Base-by-base conservation (phyloP, 1,140 invertebrate species). In the Aphelenchoides besseyi region DNA sequence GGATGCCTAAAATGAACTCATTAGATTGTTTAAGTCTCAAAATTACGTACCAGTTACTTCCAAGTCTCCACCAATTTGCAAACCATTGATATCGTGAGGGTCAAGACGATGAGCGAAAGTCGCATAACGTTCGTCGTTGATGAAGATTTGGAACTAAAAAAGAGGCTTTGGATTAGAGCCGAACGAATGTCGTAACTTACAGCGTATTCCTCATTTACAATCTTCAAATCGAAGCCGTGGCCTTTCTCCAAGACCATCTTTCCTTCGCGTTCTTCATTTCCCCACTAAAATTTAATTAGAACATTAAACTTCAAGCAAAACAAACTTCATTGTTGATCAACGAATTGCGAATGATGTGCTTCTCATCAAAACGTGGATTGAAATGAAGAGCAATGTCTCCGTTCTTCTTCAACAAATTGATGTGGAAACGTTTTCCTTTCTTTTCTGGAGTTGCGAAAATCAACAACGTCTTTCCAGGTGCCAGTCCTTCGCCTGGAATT, bases 361-460 rank as follows among this genome's bases (percentile, higher is more conserved):
- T 82, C 69, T 82, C 82, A 72, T 82, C 82, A 59, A 82, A 82
- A 35, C 81, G 74, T 23, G 80, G 74, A 59, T 82, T 82, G 72
- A 82, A 79, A 69, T 82, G 81, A 35, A 82, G 74, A 35, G 81
- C 81, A 57, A 84, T 84, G 41, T 82, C 82, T 32, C 81, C 81
- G 69, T 82, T 84, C 74, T 82, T 82, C 64, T 80, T 82, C 57
- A 82, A 68, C 64, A 82, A 53, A 69, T 82, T 84, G 66, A 82
- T 72, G 69, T 84, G 74, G 78, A 82, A 82, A 23, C 82, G 74
- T 52, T 80, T 82, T 57, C 68, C 80, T 71, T 82, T 82, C 82
- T 82, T 82, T 68, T 82, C 81, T 8, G 82, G 82, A 18, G 75
- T 81, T 18, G 73, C 81, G 64, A 78, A 84, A 72, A 82, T 68